Evolutionary conservation across 2,888 invertebrate genomes (phyloP), one percentile per base, ranked within the genome.

Genomic region (Iphiclides podalirius): DNA sequence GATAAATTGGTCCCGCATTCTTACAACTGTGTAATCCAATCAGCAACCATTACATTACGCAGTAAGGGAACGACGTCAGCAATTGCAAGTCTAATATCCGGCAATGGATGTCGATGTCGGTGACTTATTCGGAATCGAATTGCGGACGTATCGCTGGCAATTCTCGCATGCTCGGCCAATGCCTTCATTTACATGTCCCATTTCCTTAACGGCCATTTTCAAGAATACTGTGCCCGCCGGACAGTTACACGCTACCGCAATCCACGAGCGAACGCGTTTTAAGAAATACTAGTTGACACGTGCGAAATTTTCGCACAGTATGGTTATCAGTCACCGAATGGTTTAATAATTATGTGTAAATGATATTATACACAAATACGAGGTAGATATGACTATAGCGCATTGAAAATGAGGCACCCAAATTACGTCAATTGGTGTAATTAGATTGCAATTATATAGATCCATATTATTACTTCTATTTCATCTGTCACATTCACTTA

Each of bases 141-240:
- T 40, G 52, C 35, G 48, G 48, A 51, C 52, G 45, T 50, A 47
- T 55, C 57, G 53, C 35, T 40, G 15, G 54, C 53, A 60, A 57
- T 57, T 54, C 52, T 56, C 54, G 54, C 54, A 52, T 50, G 50
- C 52, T 52, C 59, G 54, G 50, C 58, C 58, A 59, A 58, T 58
- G 60, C 60, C 72, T 75, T 72, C 74, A 75, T 81, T 83, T 79
- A 78, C 80, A 82, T 82, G 78, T 75, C 72, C 76, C 72, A 80
- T 83, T 83, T 79, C 73, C 78, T 76, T 80, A 78, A 79, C 70
- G 67, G 73, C 68, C 72, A 64, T 79, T 79, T 75, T 77, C 67
- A 68, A 74, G 69, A 79, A 72, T 70, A 78, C 69, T 75, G 72
- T 71, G 76, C 70, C 63, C 65, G 66, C 75, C 75, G 75, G 72